Conservation (phyloP, 35 echinoderm and acorn worm species). For the Holothuria glaberrima region DNA sequence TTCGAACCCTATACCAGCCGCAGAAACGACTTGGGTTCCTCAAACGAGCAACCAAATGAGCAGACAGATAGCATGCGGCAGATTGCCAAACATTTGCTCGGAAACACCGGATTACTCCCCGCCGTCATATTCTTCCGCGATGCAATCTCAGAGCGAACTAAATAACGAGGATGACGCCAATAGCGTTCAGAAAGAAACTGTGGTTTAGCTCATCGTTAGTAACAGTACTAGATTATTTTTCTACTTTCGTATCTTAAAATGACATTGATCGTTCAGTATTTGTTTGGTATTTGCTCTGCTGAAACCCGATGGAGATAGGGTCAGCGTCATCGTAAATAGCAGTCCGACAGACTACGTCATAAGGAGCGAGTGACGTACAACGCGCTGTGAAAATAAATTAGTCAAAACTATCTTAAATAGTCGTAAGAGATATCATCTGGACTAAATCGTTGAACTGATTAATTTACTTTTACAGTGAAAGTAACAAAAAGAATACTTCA, state of each 20-base stretch:
- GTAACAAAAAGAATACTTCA: too few species aligned
- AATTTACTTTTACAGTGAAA: too few species aligned
- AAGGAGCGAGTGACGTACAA: too few species aligned
- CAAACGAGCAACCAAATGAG: slow-evolving; percentile 51
- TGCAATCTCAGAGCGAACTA: slow-evolving; percentile 45
- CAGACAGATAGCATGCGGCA: slow-evolving; percentile 12
- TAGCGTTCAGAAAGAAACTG: slow-evolving; percentile 52
- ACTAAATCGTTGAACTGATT: too few species aligned
- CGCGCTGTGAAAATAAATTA: too few species aligned
- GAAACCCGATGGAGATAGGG: too few species aligned
- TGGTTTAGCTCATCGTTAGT: background rate
- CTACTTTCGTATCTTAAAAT: slow-evolving; percentile 51
- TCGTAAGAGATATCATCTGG: too few species aligned
- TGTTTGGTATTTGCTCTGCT: too few species aligned
- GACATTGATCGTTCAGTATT: too few species aligned
- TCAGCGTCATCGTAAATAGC: too few species aligned
- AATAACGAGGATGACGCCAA: background rate
- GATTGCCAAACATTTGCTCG: slow-evolving; percentile 37
- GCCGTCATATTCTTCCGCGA: slow-evolving; percentile 59
- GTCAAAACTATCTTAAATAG: too few species aligned
- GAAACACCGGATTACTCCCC: slow-evolving; percentile 55
- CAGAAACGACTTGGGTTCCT: slow-evolving; percentile 62
- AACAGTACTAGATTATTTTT: slow-evolving; percentile 56
- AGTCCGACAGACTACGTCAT: too few species aligned
- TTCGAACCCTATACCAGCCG: slow-evolving; percentile 48